These are phyloP conservation scores for Marronus borbonicus DNA, from an alignment of 2,888 invertebrate species.

Conservation along the genomic window DNA sequence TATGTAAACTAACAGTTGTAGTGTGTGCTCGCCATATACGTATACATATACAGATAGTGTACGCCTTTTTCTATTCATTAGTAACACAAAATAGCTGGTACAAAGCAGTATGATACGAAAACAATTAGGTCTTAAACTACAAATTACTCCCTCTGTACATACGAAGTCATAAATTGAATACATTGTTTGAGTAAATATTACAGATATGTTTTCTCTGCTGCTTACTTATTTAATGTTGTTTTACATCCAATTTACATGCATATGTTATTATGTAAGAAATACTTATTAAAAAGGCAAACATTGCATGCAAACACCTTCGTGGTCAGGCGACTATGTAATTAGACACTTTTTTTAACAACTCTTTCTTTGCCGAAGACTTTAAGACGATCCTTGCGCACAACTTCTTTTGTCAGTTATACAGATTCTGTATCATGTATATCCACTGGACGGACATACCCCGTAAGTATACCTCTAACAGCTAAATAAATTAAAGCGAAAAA, in stretches of 20 bases:
- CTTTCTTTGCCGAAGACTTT: slow-evolving; percentile 29
- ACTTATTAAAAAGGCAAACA: slow-evolving; percentile 49
- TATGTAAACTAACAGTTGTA: too few relatives aligned
- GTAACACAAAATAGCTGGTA: neutral
- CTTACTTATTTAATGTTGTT: slow-evolving; percentile 43
- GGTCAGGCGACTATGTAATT: slow-evolving; percentile 38
- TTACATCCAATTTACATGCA: slow-evolving; percentile 46
- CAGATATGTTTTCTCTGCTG: slow-evolving; percentile 35
- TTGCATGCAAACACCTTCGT: slow-evolving; percentile 43
- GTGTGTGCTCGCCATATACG: too few relatives aligned
- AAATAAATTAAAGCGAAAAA: slow-evolving; percentile 4
- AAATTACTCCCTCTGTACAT: slow-evolving; percentile 21
- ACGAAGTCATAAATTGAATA: slow-evolving; percentile 12
- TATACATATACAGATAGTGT: neutral
- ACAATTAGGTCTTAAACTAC: slow-evolving; percentile 8
- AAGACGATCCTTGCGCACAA: slow-evolving; percentile 12
- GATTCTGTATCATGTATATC: neutral
- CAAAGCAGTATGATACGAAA: slow-evolving; percentile 5
- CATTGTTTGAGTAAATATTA: slow-evolving; percentile 42
- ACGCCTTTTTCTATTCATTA: neutral
- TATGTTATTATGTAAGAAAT: slow-evolving; percentile 46
- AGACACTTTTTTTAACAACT: slow-evolving; percentile 42
- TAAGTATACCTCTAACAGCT: too few relatives aligned
- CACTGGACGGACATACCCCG: too few relatives aligned
- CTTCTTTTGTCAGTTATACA: neutral